phyloP scores from a whole-genome alignment of 2,888 invertebrate species.

The Tinea pellionella region DNA sequence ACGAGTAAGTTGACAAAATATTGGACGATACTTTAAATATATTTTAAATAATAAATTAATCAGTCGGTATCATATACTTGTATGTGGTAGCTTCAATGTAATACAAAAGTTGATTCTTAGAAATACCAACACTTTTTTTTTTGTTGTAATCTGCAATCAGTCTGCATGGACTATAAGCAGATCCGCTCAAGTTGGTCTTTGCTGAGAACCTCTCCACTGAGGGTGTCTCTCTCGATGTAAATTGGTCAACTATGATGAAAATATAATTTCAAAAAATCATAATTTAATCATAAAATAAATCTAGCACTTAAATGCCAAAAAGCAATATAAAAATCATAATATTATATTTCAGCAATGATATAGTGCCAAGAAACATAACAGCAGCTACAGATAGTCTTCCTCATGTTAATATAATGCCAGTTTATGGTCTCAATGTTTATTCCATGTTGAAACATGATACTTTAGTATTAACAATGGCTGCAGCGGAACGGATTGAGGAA shows the following conservation, averaged over 20 bases:
- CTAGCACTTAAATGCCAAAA: too few relatives aligned
- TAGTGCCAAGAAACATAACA: conserved; percentile 89
- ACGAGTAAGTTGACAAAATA: conserved; percentile 88
- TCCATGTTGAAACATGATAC: conserved; percentile 98
- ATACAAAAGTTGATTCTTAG: too few relatives aligned
- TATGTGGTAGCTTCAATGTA: neutral
- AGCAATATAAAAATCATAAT: too few relatives aligned
- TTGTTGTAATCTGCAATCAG: too few relatives aligned
- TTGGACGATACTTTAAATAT: conserved; percentile 17
- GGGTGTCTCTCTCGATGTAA: too few relatives aligned
- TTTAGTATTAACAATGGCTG: conserved; percentile 85
- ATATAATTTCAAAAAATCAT: too few relatives aligned
- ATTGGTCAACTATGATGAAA: too few relatives aligned
- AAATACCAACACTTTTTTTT: too few relatives aligned
- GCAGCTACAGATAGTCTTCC: conserved; percentile 81
- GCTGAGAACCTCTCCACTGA: too few relatives aligned
- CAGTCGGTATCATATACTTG: conserved; percentile 10
- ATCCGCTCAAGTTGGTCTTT: too few relatives aligned
- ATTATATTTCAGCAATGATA: conserved; percentile 77
- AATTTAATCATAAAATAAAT: too few relatives aligned
- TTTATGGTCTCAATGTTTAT: conserved; percentile 94
- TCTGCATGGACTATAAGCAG: too few relatives aligned
- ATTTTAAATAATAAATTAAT: neutral
- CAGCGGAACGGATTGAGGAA: conserved; percentile 87
- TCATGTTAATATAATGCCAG: conserved; percentile 94